A percentile compares a stretch with the other conserved stretches of the same genome.
phyloP scores from a whole-genome alignment of 2,113 vertebrate species.

The Tragelaphus imberbis region DNA sequence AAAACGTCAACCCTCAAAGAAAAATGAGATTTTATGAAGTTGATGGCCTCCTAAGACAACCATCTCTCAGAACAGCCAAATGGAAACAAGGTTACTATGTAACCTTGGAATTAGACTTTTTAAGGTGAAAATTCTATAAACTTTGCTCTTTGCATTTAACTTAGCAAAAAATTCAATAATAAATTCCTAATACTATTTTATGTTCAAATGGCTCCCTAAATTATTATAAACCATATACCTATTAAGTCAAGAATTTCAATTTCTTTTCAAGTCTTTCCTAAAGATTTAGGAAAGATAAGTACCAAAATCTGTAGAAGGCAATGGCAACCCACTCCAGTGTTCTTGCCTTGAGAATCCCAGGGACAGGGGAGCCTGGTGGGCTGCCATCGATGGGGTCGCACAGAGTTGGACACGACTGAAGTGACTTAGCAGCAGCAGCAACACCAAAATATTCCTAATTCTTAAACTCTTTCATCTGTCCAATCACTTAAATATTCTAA shows the following conservation, averaged over 20 bases:
- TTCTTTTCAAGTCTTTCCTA: not conserved
- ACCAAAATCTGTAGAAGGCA: not conserved
- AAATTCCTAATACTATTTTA: not conserved
- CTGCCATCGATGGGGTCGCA: no score
- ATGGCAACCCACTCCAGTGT: no score
- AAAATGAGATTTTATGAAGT: conserved; percentile 90
- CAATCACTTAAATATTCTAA: not conserved
- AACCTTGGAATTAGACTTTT: not conserved
- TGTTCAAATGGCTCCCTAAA: not conserved
- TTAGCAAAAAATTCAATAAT: not conserved
- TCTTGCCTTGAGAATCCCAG: no score
- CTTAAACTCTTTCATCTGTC: not conserved
- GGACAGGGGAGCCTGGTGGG: no score
- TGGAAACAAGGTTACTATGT: conserved; percentile 49
- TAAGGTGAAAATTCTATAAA: not conserved
- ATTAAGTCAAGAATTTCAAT: not conserved
- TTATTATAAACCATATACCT: not conserved
- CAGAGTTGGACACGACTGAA: no score
- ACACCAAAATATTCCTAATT: not conserved
- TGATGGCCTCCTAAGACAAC: conserved; percentile 83
- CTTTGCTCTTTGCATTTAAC: not conserved
- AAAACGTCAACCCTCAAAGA: conserved; percentile 82
- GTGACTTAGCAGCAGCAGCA: no score
- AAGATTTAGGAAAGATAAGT: not conserved
- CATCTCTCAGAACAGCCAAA: conserved; percentile 48